These are phyloP conservation scores for Globicephala melas DNA, from an alignment of 2,113 vertebrate genomes.

Conservation along the genomic window DNA sequence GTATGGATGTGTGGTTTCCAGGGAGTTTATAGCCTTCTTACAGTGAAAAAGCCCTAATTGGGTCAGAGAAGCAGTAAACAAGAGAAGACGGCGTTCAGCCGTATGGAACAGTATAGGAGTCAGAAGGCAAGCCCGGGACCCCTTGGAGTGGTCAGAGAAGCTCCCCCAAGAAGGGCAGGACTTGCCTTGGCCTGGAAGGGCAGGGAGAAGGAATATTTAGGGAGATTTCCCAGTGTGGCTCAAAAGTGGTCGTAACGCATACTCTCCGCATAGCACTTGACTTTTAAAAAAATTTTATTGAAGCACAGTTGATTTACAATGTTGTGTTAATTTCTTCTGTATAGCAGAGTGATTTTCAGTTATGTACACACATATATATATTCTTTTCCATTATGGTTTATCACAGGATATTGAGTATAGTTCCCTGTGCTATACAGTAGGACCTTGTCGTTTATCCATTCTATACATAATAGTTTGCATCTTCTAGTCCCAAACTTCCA, in stretches of 20 bases:
- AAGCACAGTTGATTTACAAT: too few species aligned
- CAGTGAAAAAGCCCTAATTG: neutral
- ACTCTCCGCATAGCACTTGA: neutral
- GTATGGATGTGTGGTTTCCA: neutral
- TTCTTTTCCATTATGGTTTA: too few species aligned
- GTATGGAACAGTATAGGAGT: neutral
- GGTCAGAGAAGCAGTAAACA: neutral
- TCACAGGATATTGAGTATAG: too few species aligned
- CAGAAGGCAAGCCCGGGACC: neutral
- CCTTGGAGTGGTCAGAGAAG: neutral
- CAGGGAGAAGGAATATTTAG: neutral
- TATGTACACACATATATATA: too few species aligned
- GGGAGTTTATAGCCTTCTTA: neutral
- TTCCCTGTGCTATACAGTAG: too few species aligned
- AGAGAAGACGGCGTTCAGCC: neutral
- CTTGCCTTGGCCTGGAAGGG: neutral
- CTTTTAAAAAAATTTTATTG: too few species aligned
- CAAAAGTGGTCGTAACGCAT: neutral
- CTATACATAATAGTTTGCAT: too few species aligned
- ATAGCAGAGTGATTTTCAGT: too few species aligned
- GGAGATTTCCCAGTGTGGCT: neutral
- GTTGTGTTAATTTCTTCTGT: too few species aligned
- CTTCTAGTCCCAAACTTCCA: too few species aligned
- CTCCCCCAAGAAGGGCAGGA: neutral
- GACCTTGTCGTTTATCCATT: too few species aligned